Conservation (phyloP, 35 echinoderm and acorn worm genomes). For the Lytechinus variegatus region DNA sequence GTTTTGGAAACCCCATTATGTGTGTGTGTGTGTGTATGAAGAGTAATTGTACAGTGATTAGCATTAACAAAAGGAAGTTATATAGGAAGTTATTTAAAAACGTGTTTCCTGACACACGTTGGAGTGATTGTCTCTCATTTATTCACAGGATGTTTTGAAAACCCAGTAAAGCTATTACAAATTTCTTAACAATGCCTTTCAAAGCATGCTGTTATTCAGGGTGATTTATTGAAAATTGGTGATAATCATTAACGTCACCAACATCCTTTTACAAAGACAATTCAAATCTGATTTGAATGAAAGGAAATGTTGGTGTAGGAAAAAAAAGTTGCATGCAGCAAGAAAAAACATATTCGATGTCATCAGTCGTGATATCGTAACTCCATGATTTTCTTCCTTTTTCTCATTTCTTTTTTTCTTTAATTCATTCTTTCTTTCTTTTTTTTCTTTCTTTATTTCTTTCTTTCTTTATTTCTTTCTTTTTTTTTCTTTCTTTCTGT, state of each 20-base stretch:
- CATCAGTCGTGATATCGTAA: no score
- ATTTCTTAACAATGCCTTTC: not conserved
- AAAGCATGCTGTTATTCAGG: not conserved
- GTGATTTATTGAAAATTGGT: not conserved
- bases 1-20: no score
- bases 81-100: not conserved
- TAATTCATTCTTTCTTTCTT: no score
- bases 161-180: not conserved
- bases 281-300: not conserved
- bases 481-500: no score
- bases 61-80: not conserved
- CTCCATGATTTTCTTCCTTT: no score
- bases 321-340: no score
- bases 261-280: not conserved
- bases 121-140: not conserved
- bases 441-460: no score
- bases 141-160: not conserved
- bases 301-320: not conserved
- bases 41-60: no score
- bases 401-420: no score
- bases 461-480: no score
- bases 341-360: no score
- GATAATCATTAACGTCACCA: not conserved
- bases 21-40: no score
- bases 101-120: not conserved